These are phyloP conservation scores for Stylophora pistillata DNA, from an alignment of 64 coral and sea anemone genomes.

Conservation along the genomic window DNA sequence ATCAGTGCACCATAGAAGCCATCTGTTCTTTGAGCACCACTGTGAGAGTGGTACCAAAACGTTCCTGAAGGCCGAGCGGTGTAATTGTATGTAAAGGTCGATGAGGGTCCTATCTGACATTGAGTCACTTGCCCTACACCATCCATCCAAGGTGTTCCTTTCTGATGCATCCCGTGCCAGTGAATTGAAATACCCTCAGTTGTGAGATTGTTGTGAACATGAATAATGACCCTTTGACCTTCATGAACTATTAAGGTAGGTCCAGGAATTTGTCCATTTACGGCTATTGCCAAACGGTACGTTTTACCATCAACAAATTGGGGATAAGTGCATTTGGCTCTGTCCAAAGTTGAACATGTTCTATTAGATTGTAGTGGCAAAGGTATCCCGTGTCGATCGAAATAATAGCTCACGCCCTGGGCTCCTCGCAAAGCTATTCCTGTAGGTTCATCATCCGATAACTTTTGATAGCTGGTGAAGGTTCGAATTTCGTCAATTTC, in stretches of 20 bases:
- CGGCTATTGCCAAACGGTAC: conserved; percentile 47
- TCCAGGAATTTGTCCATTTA: conserved; percentile 75
- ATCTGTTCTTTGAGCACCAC: conserved; percentile 58
- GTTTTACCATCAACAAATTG: conserved; percentile 54
- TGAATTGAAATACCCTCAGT: conserved; percentile 71
- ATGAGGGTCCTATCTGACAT: conserved; percentile 53
- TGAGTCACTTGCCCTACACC: conserved; percentile 67
- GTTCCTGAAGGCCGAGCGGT: conserved; percentile 47
- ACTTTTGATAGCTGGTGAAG: conserved; percentile 29
- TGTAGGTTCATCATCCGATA: neutral
- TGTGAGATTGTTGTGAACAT: conserved; percentile 44
- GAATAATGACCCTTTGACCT: conserved; percentile 24
- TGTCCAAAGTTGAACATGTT: neutral
- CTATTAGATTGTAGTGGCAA: neutral
- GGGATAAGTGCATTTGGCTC: conserved; percentile 21
- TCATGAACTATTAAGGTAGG: conserved; percentile 70
- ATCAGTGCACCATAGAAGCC: conserved; percentile 53
- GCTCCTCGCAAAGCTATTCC: conserved; percentile 23
- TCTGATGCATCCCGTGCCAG: conserved; percentile 73
- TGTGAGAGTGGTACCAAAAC: conserved; percentile 69
- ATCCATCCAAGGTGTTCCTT: conserved; percentile 70
- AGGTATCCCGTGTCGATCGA: neutral
- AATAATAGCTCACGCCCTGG: conserved; percentile 22
- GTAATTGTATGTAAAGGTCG: conserved; percentile 54
- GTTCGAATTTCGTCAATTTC: conserved; percentile 38